Evolutionary conservation across 2,888 invertebrate genomes (phyloP).

Genomic region (Cepaea hortensis): DNA sequence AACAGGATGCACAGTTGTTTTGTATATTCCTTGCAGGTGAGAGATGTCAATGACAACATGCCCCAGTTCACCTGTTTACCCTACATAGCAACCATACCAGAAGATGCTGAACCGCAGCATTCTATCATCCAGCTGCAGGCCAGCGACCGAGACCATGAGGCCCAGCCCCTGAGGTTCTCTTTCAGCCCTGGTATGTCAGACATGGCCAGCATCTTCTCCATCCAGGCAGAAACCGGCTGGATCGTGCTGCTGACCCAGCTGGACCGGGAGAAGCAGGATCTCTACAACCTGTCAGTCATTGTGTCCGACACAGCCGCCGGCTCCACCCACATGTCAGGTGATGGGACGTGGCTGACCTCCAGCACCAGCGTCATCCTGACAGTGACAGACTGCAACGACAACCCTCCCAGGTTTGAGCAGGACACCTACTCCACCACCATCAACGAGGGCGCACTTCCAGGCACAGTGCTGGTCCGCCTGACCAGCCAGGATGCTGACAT

Average conservation of each 20-base stretch:
- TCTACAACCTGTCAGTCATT: slow-evolving; percentile 86
- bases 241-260: slow-evolving; percentile 85
- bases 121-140: slow-evolving; percentile 77
- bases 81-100: slow-evolving; percentile 87
- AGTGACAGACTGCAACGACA: slow-evolving; percentile 93
- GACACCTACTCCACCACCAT: slow-evolving; percentile 80
- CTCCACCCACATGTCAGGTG: slow-evolving; percentile 17
- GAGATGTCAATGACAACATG: slow-evolving; percentile 92
- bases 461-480: slow-evolving; percentile 83
- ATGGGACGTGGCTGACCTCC: slow-evolving; percentile 42
- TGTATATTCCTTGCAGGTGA: slow-evolving; percentile 77
- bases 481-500: slow-evolving; percentile 67
- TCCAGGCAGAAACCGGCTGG: slow-evolving; percentile 93
- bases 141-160: slow-evolving; percentile 81
- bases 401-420: slow-evolving; percentile 86
- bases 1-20: too few relatives aligned
- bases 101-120: slow-evolving; percentile 80
- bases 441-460: slow-evolving; percentile 86
- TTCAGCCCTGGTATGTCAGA: slow-evolving; percentile 81
- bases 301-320: slow-evolving; percentile 78
- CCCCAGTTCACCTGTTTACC: slow-evolving; percentile 90
- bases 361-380: slow-evolving; percentile 87
- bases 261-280: slow-evolving; percentile 87
- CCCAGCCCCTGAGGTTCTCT: slow-evolving; percentile 87
- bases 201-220: slow-evolving; percentile 83